Evolutionary conservation across 2,797 vertebrate species (phyloP).

Genomic region (Cuculus canorus): DNA sequence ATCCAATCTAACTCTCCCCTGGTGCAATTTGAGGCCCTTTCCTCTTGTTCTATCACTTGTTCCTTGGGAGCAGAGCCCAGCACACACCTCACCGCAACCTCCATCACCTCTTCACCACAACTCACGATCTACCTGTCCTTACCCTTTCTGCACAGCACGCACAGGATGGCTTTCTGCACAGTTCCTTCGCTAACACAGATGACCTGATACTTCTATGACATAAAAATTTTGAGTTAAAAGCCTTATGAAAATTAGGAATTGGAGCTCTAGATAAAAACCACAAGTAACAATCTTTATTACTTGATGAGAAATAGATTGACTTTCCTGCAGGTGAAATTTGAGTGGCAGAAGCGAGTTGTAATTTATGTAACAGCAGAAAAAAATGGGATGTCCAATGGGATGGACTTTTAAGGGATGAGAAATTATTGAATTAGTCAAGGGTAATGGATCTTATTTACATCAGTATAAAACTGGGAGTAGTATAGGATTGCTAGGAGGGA

Average conservation of each 20-base stretch:
- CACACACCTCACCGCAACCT: too few relatives aligned
- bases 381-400: neutral
- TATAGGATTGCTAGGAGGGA: neutral
- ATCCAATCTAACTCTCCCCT: too few relatives aligned
- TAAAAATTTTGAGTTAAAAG: neutral
- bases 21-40: too few relatives aligned
- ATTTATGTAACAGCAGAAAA: neutral
- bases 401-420: neutral
- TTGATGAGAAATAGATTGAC: neutral
- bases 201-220: neutral
- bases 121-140: fast-evolving
- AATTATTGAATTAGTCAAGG: neutral
- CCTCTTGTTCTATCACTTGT: too few relatives aligned
- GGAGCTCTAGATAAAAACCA: neutral
- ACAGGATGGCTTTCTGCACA: neutral
- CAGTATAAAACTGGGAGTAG: neutral
- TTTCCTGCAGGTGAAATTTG: neutral
- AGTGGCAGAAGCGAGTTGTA: neutral
- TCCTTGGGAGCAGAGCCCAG: too few relatives aligned
- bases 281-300: neutral
- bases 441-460: neutral
- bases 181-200: neutral
- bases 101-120: too few relatives aligned
- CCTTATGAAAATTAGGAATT: neutral
- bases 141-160: neutral